Conservation (phyloP, 2,113 vertebrate genomes). For the Anoura caudifer region DNA sequence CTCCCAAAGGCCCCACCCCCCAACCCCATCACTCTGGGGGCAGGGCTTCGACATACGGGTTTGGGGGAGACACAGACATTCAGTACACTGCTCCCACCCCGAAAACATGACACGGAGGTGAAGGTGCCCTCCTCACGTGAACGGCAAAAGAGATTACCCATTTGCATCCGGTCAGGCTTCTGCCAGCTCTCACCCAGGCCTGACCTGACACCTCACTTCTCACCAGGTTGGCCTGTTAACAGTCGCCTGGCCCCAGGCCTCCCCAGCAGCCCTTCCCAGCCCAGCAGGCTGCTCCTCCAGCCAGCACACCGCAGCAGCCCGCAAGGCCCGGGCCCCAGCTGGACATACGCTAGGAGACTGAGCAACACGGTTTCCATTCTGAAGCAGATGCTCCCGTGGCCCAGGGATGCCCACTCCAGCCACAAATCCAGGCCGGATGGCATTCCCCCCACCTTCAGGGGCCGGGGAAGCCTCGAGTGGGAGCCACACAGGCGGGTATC, state of each 20-base stretch:
- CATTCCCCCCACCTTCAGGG: not conserved
- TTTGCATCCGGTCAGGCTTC: not conserved
- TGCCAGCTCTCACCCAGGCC: not conserved
- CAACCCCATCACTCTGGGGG: not conserved
- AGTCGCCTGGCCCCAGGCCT: not conserved
- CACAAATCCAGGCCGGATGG: not conserved
- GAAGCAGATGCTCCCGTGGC: not conserved
- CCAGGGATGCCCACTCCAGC: not conserved
- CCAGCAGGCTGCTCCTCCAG: not conserved
- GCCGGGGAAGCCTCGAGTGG: accelerated
- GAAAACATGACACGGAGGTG: not conserved
- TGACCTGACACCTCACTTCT: not conserved
- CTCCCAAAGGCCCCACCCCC: not conserved
- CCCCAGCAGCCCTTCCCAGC: no score
- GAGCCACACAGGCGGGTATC: not conserved
- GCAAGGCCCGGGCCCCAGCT: not conserved
- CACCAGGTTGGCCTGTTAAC: not conserved
- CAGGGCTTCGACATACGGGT: not conserved
- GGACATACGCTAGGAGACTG: not conserved
- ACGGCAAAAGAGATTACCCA: not conserved
- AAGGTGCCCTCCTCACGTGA: accelerated
- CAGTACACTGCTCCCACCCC: accelerated
- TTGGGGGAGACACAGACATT: no score
- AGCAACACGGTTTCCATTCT: accelerated
- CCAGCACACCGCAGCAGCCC: not conserved